These are phyloP conservation scores for Erannis defoliaria DNA, from an alignment of 2,888 invertebrate genomes.

Conservation along the genomic window DNA sequence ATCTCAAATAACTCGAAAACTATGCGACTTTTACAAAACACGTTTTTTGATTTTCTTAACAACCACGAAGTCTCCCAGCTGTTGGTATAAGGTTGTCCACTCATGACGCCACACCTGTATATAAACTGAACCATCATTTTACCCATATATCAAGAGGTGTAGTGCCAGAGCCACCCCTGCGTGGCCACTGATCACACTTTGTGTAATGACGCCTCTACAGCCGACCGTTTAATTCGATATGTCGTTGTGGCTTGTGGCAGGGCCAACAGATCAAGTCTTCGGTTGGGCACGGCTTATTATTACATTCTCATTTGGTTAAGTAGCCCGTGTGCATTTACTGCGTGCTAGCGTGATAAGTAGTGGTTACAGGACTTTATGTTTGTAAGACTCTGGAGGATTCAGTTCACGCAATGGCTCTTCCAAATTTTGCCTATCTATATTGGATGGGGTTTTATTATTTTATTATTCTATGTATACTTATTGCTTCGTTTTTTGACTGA, in stretches of 20 bases:
- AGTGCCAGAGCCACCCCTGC: conserved; percentile 56
- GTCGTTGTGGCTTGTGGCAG: conserved; percentile 41
- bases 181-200: conserved; percentile 56
- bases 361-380: conserved; percentile 32
- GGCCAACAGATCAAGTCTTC: no score
- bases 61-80: no score
- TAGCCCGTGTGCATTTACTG: conserved; percentile 30
- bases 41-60: no score
- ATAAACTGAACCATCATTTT: no score
- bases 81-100: no score
- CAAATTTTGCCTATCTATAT: conserved; percentile 11
- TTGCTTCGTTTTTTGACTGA: neutral
- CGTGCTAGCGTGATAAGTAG: conserved; percentile 37
- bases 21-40: no score
- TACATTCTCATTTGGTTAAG: conserved; percentile 44
- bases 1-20: no score
- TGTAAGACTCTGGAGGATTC: conserved; percentile 19
- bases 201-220: conserved; percentile 53
- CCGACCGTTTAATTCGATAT: conserved; percentile 53
- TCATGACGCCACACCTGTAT: no score
- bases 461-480: neutral
- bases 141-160: neutral
- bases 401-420: conserved; percentile 7
- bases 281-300: no score
- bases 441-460: conserved; percentile 7